Percentiles rank a stretch among this genome's conserved stretches.
These are phyloP conservation scores for Eretmocerus hayati DNA, from an alignment of 2,888 invertebrate genomes.

Conservation along the genomic window DNA sequence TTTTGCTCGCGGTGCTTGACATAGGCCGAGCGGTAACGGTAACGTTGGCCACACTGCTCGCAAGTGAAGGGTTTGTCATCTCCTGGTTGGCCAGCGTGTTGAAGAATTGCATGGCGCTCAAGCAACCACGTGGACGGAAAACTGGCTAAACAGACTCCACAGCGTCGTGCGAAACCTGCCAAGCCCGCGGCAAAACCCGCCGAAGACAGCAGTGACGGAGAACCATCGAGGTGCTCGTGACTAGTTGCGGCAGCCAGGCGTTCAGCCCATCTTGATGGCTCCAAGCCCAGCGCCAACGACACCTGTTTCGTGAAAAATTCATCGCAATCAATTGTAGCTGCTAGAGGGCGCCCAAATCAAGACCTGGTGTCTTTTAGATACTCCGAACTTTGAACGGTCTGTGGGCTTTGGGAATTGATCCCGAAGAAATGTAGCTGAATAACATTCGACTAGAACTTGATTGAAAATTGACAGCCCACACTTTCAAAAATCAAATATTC, in stretches of 20 bases:
- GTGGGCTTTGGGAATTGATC: too few relatives aligned
- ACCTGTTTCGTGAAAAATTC: too few relatives aligned
- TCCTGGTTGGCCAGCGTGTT: conserved; percentile 63
- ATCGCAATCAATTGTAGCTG: too few relatives aligned
- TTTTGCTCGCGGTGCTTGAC: conserved; percentile 83
- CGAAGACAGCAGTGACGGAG: conserved; percentile 33
- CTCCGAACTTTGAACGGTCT: too few relatives aligned
- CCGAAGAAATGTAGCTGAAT: too few relatives aligned
- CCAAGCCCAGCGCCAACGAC: conserved; percentile 42
- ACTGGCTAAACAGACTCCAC: conserved; percentile 77
- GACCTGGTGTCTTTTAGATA: too few relatives aligned
- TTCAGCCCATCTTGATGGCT: conserved; percentile 48
- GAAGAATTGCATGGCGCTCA: conserved; percentile 77
- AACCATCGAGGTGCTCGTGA: conserved; percentile 45
- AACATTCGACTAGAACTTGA: too few relatives aligned
- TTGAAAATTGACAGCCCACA: too few relatives aligned
- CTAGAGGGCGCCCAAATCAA: too few relatives aligned
- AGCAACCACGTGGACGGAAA: conserved; percentile 84
- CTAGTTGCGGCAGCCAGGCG: conserved; percentile 39
- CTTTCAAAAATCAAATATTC: too few relatives aligned
- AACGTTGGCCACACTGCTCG: conserved; percentile 86
- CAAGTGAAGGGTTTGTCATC: conserved; percentile 87
- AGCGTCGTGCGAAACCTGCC: conserved; percentile 52
- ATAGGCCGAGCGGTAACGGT: conserved; percentile 79
- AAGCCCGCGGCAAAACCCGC: conserved; percentile 39